Percentiles rank a stretch among this genome's conserved stretches.
phyloP scores from a whole-genome alignment of 1,140 invertebrate species.

The Asobara japonica region DNA sequence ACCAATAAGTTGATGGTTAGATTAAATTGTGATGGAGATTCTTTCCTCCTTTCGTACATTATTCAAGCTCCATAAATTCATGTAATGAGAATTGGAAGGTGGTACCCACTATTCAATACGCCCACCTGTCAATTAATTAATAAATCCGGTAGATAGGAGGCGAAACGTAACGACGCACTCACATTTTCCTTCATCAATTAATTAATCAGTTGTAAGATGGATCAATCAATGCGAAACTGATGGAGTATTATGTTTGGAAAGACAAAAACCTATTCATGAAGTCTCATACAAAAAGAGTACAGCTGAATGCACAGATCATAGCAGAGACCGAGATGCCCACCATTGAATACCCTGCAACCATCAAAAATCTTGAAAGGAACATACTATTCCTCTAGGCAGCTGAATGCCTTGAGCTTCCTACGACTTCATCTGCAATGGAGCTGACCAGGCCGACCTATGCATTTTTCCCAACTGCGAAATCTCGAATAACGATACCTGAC shows the following conservation, averaged over 20 bases:
- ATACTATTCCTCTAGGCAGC: too few relatives aligned
- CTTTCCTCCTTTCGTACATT: not conserved
- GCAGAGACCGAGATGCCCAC: too few relatives aligned
- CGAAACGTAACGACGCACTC: not conserved
- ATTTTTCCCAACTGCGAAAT: too few relatives aligned
- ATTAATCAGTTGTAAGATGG: not conserved
- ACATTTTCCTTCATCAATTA: not conserved
- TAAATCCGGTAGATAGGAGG: not conserved
- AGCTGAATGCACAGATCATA: too few relatives aligned
- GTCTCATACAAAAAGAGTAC: too few relatives aligned
- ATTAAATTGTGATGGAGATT: not conserved
- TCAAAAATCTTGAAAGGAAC: too few relatives aligned
- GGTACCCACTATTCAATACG: not conserved
- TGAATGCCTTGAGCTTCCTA: too few relatives aligned
- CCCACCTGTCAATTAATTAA: not conserved
- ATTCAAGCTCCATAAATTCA: not conserved
- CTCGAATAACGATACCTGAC: too few relatives aligned
- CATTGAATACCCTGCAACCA: too few relatives aligned
- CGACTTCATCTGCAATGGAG: too few relatives aligned
- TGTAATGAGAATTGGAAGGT: slow-evolving; percentile 2
- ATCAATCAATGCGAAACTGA: not conserved
- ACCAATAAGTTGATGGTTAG: not conserved
- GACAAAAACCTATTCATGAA: not conserved
- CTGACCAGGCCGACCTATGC: too few relatives aligned
- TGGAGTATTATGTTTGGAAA: not conserved